Conservation (phyloP, 2,797 vertebrate species). For the Avahi laniger region DNA sequence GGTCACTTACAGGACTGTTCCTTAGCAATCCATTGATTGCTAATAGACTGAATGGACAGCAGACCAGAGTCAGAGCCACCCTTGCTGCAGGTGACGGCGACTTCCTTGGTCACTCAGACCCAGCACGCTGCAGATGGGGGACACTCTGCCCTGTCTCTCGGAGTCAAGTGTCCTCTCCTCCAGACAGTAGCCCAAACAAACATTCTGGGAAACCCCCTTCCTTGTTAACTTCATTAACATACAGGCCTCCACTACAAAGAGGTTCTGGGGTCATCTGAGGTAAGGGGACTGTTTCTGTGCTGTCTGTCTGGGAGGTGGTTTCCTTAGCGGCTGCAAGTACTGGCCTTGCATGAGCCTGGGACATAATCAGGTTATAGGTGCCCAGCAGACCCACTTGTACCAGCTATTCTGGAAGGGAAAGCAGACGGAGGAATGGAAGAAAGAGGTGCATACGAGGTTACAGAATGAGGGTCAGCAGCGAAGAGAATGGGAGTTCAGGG, state of each 20-base stretch:
- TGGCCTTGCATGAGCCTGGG: not conserved
- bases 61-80: not conserved
- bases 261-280: not conserved
- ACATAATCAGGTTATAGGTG: not conserved
- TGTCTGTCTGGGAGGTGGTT: not conserved
- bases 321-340: not conserved
- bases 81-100: not conserved
- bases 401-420: not conserved
- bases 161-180: not conserved
- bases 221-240: not conserved
- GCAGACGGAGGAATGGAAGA: not conserved
- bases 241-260: not conserved
- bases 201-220: not conserved
- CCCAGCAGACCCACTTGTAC: not conserved
- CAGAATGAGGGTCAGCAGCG: not conserved
- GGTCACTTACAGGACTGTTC: not conserved
- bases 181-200: too few relatives aligned
- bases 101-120: not conserved
- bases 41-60: not conserved
- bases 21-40: not conserved
- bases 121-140: not conserved
- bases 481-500: not conserved
- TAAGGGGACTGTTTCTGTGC: not conserved
- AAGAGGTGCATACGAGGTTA: accelerated
- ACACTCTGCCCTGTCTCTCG: too few relatives aligned